A percentile compares a stretch with the other conserved stretches of the same genome.
Evolutionary conservation across 1,140 invertebrate genomes (phyloP).

Genomic region (Drosophila funebris): DNA sequence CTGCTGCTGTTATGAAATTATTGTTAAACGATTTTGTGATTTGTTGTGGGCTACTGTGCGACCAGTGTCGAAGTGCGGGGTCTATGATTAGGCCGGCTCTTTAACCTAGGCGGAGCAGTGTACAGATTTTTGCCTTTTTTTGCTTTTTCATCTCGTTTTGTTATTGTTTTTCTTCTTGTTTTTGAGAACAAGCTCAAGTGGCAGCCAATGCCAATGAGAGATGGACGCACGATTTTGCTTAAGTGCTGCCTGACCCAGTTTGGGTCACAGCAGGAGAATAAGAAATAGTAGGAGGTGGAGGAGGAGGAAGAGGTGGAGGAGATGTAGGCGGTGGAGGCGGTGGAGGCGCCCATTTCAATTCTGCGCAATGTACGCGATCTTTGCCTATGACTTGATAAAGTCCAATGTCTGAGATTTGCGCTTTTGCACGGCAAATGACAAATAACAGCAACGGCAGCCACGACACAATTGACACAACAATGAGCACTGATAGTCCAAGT

Average conservation of each 20-base stretch:
- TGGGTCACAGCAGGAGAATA: background rate
- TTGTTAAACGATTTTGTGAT: conserved; percentile 82
- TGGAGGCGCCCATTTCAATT: conserved; percentile 9
- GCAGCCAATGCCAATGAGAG: conserved; percentile 68
- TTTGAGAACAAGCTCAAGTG: conserved; percentile 52
- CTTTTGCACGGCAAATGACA: conserved; percentile 43
- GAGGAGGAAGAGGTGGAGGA: background rate
- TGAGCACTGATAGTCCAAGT: conserved; percentile 57
- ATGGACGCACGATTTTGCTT: conserved; percentile 75
- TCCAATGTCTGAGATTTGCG: conserved; percentile 73
- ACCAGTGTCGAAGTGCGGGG: conserved; percentile 28
- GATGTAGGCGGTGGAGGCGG: background rate
- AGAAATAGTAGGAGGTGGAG: background rate
- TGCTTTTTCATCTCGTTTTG: background rate
- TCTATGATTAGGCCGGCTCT: conserved; percentile 68
- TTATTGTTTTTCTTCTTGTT: background rate
- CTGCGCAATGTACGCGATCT: conserved; percentile 10
- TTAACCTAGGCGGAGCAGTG: conserved; percentile 45
- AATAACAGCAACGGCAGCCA: conserved; percentile 54
- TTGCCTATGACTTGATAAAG: conserved; percentile 73
- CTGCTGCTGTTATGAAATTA: conserved; percentile 70
- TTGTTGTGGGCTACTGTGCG: conserved; percentile 79
- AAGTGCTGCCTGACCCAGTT: conserved; percentile 77
- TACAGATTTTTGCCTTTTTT: background rate
- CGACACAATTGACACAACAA: conserved; percentile 80